Evolutionary conservation across 2,888 invertebrate species (phyloP).

Genomic region (Nephrocerus scutellatus): DNA sequence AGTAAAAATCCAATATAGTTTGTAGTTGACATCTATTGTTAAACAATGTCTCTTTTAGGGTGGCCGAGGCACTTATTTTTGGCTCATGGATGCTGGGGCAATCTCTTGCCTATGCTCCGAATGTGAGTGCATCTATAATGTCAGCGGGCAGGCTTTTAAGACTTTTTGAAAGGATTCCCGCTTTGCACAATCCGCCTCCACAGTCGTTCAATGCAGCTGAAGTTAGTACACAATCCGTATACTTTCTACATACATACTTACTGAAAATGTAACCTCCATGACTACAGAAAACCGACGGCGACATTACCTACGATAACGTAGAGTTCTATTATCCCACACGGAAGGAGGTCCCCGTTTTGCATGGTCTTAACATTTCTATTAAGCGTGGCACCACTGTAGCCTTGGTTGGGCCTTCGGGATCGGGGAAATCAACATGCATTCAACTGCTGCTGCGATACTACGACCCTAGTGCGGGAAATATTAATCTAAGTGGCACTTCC

Average conservation of each 20-base stretch:
- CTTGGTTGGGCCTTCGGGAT: conserved; percentile 71
- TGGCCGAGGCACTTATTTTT: conserved; percentile 68
- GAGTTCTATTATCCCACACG: conserved; percentile 79
- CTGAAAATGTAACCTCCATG: no score
- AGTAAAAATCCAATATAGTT: neutral
- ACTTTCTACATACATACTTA: no score
- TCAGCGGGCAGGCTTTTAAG: conserved; percentile 64
- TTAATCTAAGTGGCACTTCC: conserved; percentile 54
- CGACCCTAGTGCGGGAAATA: conserved; percentile 62
- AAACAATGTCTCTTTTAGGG: conserved; percentile 49
- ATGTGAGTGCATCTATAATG: conserved; percentile 63
- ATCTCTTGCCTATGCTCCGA: conserved; percentile 69
- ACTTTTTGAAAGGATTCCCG: conserved; percentile 56
- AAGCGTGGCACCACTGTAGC: conserved; percentile 66
- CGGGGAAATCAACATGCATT: conserved; percentile 76
- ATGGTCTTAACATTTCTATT: conserved; percentile 61
- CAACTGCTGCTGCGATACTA: conserved; percentile 74
- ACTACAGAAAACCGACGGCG: conserved; percentile 58
- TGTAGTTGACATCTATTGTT: no score
- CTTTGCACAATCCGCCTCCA: conserved; percentile 49
- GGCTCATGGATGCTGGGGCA: conserved; percentile 76
- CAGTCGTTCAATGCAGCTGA: conserved; percentile 38
- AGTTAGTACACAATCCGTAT: no score
- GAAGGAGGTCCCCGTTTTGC: conserved; percentile 64
- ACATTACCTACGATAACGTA: conserved; percentile 62